These are phyloP conservation scores for Melanerpes formicivorus DNA, from an alignment of 2,113 vertebrate genomes.

Conservation along the genomic window DNA sequence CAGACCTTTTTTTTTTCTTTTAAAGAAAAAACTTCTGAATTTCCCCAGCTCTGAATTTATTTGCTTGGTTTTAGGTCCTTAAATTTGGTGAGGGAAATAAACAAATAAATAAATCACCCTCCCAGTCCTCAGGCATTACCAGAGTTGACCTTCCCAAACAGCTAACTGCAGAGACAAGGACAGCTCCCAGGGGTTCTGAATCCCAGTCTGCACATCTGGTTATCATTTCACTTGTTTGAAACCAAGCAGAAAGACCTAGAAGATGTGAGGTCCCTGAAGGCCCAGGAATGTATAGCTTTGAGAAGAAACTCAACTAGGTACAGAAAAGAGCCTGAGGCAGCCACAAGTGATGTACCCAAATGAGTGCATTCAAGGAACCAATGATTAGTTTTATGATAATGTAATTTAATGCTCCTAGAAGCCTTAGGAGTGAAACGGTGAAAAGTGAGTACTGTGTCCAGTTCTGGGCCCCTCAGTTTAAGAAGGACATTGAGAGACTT, in stretches of 20 bases:
- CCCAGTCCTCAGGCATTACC: background rate
- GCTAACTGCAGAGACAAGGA: background rate
- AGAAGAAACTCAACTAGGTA: background rate
- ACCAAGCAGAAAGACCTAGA: background rate
- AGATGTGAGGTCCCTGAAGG: background rate
- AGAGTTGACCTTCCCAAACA: background rate
- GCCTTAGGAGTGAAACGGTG: background rate
- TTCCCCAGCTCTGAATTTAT: background rate
- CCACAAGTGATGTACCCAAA: background rate
- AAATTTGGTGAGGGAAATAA: background rate
- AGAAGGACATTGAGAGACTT: too few species aligned
- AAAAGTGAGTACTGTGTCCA: too few species aligned
- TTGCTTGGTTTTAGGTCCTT: background rate
- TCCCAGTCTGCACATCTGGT: background rate
- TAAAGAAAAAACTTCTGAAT: background rate
- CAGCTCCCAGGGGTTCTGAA: background rate
- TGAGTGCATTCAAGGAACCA: background rate
- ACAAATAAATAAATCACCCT: too few species aligned
- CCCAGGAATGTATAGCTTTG: background rate
- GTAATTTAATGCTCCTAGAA: background rate
- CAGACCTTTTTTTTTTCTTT: background rate
- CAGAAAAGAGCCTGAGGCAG: background rate
- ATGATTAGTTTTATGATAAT: background rate
- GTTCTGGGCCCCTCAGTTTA: too few species aligned
- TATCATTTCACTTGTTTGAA: background rate